phyloP scores from a whole-genome alignment of 2,797 vertebrate species.

The Ctenochaetus hawaiiensis region DNA sequence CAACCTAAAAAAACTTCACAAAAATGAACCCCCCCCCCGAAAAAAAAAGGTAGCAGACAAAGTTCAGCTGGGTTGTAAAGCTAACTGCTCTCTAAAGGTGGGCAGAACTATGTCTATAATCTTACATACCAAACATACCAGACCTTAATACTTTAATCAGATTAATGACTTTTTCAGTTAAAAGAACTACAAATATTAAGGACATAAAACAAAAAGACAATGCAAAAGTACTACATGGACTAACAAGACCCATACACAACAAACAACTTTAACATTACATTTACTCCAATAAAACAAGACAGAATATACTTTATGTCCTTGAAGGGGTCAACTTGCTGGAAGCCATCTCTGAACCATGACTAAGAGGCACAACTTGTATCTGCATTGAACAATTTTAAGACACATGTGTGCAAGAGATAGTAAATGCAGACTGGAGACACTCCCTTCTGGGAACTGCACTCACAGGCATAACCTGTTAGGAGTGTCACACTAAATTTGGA shows the following conservation, averaged over 20 bases:
- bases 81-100: slow-evolving; percentile 51
- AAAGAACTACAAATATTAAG: slow-evolving; percentile 54
- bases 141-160: slow-evolving; percentile 72
- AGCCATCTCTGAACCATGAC: neutral
- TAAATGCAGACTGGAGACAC: slow-evolving; percentile 47
- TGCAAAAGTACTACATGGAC: neutral
- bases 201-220: slow-evolving; percentile 10
- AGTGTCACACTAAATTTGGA: neutral
- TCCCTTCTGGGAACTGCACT: slow-evolving; percentile 59
- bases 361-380: slow-evolving; percentile 10
- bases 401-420: slow-evolving; percentile 69
- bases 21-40: neutral
- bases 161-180: slow-evolving; percentile 65
- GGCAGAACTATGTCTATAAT: slow-evolving; percentile 56
- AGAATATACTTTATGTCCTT: neutral
- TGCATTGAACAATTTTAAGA: slow-evolving; percentile 15
- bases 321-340: neutral
- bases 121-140: slow-evolving; percentile 77
- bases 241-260: neutral
- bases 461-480: neutral
- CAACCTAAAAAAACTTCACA: neutral
- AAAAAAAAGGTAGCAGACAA: slow-evolving; percentile 4
- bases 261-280: neutral
- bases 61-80: slow-evolving; percentile 29
- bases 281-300: neutral